These are phyloP conservation scores for Drepana falcataria DNA, from an alignment of 2,888 invertebrate genomes.

Conservation along the genomic window DNA sequence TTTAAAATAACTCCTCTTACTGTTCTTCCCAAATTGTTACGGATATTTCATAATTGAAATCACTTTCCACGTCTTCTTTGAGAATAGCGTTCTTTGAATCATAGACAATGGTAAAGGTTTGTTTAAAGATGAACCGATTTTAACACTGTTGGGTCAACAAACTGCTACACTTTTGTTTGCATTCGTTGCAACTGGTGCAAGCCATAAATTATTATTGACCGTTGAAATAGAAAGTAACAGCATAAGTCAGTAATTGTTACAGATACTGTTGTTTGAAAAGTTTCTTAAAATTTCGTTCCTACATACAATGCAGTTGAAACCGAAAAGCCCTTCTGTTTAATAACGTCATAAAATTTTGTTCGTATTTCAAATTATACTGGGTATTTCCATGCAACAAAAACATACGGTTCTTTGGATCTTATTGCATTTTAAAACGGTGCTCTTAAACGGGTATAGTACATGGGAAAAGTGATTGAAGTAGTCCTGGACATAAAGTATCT, in stretches of 20 bases:
- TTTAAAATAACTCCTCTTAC: neutral
- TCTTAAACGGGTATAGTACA: too few species aligned
- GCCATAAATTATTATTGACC: slow-evolving; percentile 24
- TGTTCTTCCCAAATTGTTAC: neutral
- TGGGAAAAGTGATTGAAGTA: too few species aligned
- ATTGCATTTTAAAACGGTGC: too few species aligned
- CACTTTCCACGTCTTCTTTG: neutral
- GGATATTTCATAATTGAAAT: neutral
- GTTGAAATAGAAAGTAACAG: slow-evolving; percentile 41
- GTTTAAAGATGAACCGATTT: slow-evolving; percentile 1
- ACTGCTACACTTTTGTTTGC: slow-evolving; percentile 26
- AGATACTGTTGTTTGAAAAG: slow-evolving; percentile 22
- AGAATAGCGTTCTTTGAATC: neutral
- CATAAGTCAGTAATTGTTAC: slow-evolving; percentile 17
- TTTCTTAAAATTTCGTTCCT: slow-evolving; percentile 13
- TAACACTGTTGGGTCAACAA: slow-evolving; percentile 19
- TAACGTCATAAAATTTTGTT: slow-evolving; percentile 1
- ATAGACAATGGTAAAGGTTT: neutral
- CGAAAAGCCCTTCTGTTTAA: slow-evolving; percentile 36
- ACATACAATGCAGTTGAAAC: slow-evolving; percentile 27
- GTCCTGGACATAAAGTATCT: too few species aligned
- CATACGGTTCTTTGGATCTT: too few species aligned
- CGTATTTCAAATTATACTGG: neutral
- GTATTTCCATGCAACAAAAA: too few species aligned
- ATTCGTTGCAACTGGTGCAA: slow-evolving; percentile 23